Evolutionary conservation across 2,113 vertebrate species (phyloP), one percentile per base, ranked within the genome.

Genomic region (Gopherus evgoodei): DNA sequence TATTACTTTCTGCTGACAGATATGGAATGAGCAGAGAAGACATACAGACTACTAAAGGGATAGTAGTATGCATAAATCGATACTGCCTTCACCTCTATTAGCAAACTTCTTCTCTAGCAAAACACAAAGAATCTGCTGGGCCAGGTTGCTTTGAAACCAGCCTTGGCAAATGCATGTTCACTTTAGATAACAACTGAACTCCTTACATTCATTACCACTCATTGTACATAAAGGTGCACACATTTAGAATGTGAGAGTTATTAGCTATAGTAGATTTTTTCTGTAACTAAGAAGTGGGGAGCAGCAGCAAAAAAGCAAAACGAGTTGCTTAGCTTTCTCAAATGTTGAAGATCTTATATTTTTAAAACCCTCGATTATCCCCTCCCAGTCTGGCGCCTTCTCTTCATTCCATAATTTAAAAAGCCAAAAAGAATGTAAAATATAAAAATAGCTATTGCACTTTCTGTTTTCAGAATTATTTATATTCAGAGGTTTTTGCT

Each of bases 1-100:
- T 90, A 94, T 96, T 87, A 87, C 90, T 94, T 97, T 94, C 84
- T 97, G 81, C 88, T 96, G 92, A 91, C 88, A 96, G 31, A 47
- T 27, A 82, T 29, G 91, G 88, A 93, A 92, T 78, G 82, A 96
- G 87, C 69, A 78, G n/a, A 75, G 81, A 88, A 94, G 97, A 92
- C 80, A 93, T 82, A 50, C 80, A 52, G 76, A 95, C 93, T 93
- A 88, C 85, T 93, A 94, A 88, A 80, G 72, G 78, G 87, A 96
- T 25, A 88, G 35, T 86, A 14, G 76, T 79, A 65, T 79, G 56
- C 76, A 94, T 96, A 93, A 97, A 96, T 96, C 92, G 93, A 92
- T 96, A 94, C 84, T 92, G 62, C 27, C 50, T 94, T 79, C 56
- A 93, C 52, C 78, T 79, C 24, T 83, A 65, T 93, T 91, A 94